Conservation (phyloP, 2,113 vertebrate genomes). For the Halichoeres trimaculatus region DNA sequence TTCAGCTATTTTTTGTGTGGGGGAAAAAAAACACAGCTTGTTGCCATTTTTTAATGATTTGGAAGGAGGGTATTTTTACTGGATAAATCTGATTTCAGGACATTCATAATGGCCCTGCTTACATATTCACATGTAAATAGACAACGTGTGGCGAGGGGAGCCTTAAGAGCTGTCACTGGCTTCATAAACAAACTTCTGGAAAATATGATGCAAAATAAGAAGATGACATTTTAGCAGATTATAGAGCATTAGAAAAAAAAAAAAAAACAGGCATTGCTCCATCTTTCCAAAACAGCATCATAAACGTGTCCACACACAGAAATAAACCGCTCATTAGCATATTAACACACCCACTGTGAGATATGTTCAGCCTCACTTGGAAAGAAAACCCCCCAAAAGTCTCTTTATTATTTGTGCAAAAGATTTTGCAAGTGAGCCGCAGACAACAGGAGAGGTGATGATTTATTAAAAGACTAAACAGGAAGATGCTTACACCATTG, state of each 20-base stretch:
- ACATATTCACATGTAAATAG: constrained; percentile 62
- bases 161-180: constrained; percentile 45
- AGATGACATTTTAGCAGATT: constrained; percentile 15
- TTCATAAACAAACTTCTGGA: constrained; percentile 57
- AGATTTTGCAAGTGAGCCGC: neutral
- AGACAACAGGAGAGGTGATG: constrained; percentile 4
- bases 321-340: constrained; percentile 30
- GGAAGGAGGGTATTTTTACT: constrained; percentile 69
- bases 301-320: constrained; percentile 20
- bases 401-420: neutral
- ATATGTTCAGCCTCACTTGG: neutral
- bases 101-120: constrained; percentile 66
- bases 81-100: constrained; percentile 72
- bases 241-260: constrained; percentile 21
- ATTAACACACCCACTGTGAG: constrained; percentile 1
- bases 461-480: constrained; percentile 46
- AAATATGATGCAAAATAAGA: constrained; percentile 22
- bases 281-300: constrained; percentile 80
- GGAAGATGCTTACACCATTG: constrained; percentile 12
- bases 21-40: constrained; percentile 56
- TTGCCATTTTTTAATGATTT: constrained; percentile 76
- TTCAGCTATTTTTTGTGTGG: constrained; percentile 60
- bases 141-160: constrained; percentile 26
- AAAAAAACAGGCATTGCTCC: constrained; percentile 66
- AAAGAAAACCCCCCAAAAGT: constrained; percentile 6